A percentile compares a stretch with the other conserved stretches of the same genome.
Conservation (phyloP, 2,888 invertebrate species). For the Caenorhabditis wallacei region DNA sequence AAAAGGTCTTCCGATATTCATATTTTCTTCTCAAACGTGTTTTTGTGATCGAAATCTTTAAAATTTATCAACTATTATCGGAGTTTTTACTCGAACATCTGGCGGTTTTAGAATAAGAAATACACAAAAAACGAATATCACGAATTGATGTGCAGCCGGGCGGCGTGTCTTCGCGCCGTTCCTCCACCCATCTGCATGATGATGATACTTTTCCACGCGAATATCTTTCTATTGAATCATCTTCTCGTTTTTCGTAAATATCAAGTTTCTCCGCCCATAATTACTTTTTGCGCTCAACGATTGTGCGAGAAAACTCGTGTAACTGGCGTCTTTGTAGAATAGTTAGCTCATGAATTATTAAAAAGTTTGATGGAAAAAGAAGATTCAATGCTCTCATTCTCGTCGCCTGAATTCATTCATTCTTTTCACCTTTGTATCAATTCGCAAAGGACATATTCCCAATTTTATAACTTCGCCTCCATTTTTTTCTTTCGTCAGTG, state of each 20-base stretch:
- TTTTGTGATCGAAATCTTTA: slow-evolving; percentile 1
- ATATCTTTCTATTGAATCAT: slow-evolving; percentile 4
- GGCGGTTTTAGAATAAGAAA: slow-evolving; percentile 15
- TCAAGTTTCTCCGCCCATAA: slow-evolving; percentile 41
- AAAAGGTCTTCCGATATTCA: slow-evolving; percentile 35
- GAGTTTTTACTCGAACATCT: slow-evolving; percentile 31
- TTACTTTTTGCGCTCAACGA: slow-evolving; percentile 14
- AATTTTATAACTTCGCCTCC: slow-evolving; percentile 20
- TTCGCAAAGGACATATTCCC: slow-evolving; percentile 10
- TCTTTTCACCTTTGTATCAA: slow-evolving; percentile 43
- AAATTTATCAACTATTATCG: slow-evolving; percentile 19
- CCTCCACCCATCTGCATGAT: slow-evolving; percentile 39
- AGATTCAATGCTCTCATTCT: slow-evolving; percentile 41
- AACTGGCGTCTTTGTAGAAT: slow-evolving; percentile 34
- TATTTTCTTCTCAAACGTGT: slow-evolving; percentile 10
- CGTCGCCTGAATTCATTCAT: slow-evolving; percentile 40
- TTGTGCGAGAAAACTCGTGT: slow-evolving; percentile 41
- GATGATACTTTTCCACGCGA: slow-evolving; percentile 54
- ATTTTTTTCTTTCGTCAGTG: slow-evolving; percentile 31
- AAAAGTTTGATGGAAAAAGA: slow-evolving; percentile 42
- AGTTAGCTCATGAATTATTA: slow-evolving; percentile 52
- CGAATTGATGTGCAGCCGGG: slow-evolving; percentile 46
- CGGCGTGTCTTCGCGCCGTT: slow-evolving; percentile 35
- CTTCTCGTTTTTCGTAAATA: slow-evolving; percentile 34
- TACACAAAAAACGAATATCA: slow-evolving; percentile 41